Evolutionary conservation across 2,888 invertebrate genomes (phyloP), one percentile per base, ranked within the genome.

Genomic region (Drosophila cyrtoloma): DNA sequence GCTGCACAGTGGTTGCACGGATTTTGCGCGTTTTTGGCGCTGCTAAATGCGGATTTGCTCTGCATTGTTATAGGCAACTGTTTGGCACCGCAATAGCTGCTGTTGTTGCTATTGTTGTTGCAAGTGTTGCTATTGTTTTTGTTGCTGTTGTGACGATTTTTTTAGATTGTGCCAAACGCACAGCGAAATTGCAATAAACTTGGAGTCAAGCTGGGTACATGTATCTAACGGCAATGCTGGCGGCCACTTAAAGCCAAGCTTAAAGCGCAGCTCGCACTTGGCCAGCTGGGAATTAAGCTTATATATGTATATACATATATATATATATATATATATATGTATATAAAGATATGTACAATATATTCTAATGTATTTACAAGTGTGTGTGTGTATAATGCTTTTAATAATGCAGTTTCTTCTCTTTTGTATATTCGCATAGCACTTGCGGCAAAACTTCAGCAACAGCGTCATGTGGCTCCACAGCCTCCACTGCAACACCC

Each of bases 381-480:
- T 59, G 28, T 22, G 60, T 64, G 57, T 62, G 28, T 47, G 73
- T 53, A 32, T 51, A 59, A 37, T 70, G 64, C 60, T 73, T 73
- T 56, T 73, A 73, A 77, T 79, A 81, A 79, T 77, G 81, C 69
- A 66, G 73, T 70, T 73, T 58, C 70, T 69, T 64, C 68, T 66
- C 65, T 66, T 78, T 76, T 72, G 68, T 65, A 65, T 47, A 65
- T 63, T 47, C 70, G 61, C 77, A 35, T 50, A 61, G 60, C 71
- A 77, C 78, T 79, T 77, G 81, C 71, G 71, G 75, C 81, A 70
- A 80, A 71, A 72, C 81, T 77, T 77, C 56, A 75, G 58, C 71
- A 66, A 58, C 73, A 77, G 53, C 70, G 50, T 60, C 52, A 42
- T 47, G 47, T 57, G 44, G 26, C 30, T 26, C 64, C 47, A 7